A percentile compares a stretch with the other conserved stretches of the same genome.
Conservation (phyloP, 2,888 invertebrate species). For the Escarpia spicata region DNA sequence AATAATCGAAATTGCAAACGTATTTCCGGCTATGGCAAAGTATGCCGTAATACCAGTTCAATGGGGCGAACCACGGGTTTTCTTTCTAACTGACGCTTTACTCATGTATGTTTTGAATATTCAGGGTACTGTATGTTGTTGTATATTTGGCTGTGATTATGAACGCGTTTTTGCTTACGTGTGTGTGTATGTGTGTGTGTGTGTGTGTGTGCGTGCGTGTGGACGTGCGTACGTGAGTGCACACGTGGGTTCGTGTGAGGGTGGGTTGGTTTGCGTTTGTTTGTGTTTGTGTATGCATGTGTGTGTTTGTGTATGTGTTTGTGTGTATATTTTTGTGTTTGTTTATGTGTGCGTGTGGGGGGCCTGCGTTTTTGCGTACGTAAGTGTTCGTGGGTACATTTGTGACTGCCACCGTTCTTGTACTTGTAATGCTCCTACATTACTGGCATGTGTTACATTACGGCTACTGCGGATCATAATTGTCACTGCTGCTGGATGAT, state of each 20-base stretch:
- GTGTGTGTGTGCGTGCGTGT: conserved; percentile 20
- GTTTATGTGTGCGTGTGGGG: conserved; percentile 20
- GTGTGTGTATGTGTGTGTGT: conserved; percentile 28
- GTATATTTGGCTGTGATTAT: conserved; percentile 24
- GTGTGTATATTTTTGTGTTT: conserved; percentile 18
- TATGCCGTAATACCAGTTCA: too few species aligned
- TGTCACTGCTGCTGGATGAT: background rate
- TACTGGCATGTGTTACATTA: too few species aligned
- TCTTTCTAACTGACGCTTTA: too few species aligned
- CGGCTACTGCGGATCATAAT: too few species aligned
- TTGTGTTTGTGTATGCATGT: background rate
- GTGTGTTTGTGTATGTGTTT: conserved; percentile 1
- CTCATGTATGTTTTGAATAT: too few species aligned
- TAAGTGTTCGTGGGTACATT: too few species aligned
- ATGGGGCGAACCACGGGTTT: too few species aligned
- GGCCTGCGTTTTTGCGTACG: background rate
- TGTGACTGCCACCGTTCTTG: too few species aligned
- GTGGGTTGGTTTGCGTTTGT: background rate
- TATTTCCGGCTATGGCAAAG: too few species aligned
- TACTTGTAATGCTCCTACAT: too few species aligned
- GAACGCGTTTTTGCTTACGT: conserved; percentile 29
- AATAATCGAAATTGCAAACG: background rate
- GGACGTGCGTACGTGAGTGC: conserved; percentile 22
- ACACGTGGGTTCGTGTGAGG: background rate
- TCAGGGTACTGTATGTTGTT: background rate